Evolutionary conservation across 2,888 invertebrate species (phyloP).

Genomic region (Chrysodeixis includens): DNA sequence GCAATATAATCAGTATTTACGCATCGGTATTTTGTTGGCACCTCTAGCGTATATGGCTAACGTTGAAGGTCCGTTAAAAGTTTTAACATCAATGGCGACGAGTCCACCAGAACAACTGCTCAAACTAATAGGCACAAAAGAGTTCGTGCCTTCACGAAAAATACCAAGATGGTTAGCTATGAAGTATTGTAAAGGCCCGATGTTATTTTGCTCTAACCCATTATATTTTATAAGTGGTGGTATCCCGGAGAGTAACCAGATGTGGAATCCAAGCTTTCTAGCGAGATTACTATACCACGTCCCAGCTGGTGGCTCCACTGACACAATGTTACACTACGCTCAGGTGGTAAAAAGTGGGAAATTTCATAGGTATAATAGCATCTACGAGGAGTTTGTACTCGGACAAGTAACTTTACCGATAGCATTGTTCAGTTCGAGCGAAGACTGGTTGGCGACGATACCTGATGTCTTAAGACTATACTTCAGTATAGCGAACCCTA

Average conservation of each 20-base stretch:
- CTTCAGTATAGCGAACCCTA: slow-evolving; percentile 69
- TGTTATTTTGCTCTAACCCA: slow-evolving; percentile 74
- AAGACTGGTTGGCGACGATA: slow-evolving; percentile 72
- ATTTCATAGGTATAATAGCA: slow-evolving; percentile 71
- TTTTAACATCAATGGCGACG: slow-evolving; percentile 60
- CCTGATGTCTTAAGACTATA: slow-evolving; percentile 72
- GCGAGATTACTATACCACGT: slow-evolving; percentile 71
- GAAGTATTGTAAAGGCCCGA: slow-evolving; percentile 69
- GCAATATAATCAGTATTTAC: slow-evolving; percentile 71
- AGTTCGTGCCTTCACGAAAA: slow-evolving; percentile 71
- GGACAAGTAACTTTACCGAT: slow-evolving; percentile 69
- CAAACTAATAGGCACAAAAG: slow-evolving; percentile 66
- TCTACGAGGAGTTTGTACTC: slow-evolving; percentile 63
- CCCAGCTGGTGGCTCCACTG: slow-evolving; percentile 77
- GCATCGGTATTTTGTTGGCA: slow-evolving; percentile 74
- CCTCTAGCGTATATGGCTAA: slow-evolving; percentile 75
- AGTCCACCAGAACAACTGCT: slow-evolving; percentile 62
- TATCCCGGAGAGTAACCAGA: slow-evolving; percentile 44
- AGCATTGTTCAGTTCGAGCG: slow-evolving; percentile 72
- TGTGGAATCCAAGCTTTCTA: slow-evolving; percentile 65
- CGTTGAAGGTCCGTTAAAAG: slow-evolving; percentile 68
- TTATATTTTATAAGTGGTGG: slow-evolving; percentile 75
- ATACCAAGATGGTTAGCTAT: slow-evolving; percentile 68
- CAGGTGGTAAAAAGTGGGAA: slow-evolving; percentile 70
- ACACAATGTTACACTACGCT: slow-evolving; percentile 77